Percentiles rank a stretch among this genome's conserved stretches.
Conservation (phyloP, 2,888 invertebrate genomes). For the Lycophotia porphyrea region DNA sequence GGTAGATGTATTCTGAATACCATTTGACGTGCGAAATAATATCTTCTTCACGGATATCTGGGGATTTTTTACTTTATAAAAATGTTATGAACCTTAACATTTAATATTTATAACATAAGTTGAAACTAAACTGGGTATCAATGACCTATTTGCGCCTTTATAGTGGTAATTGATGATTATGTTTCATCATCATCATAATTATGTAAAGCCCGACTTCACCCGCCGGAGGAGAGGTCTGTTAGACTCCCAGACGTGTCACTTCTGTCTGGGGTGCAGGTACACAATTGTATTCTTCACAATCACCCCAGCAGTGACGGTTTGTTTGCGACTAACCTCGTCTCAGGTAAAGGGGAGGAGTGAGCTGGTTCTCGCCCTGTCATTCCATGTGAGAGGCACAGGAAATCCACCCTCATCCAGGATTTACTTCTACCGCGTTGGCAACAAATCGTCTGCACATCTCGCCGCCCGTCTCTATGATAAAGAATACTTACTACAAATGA, state of each 20-base stretch:
- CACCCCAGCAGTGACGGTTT: too few species aligned
- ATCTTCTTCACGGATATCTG: constrained; percentile 74
- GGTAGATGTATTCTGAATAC: constrained; percentile 79
- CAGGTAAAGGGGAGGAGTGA: too few species aligned
- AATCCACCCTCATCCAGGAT: neutral
- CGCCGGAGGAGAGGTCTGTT: too few species aligned
- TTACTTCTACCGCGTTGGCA: neutral
- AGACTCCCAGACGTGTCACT: too few species aligned
- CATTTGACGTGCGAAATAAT: constrained; percentile 79
- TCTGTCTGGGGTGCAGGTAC: too few species aligned
- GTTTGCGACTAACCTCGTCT: too few species aligned
- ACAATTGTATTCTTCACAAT: too few species aligned
- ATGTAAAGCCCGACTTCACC: neutral
- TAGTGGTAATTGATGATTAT: neutral
- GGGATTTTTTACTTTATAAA: neutral
- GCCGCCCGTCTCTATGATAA: neutral
- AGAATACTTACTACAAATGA: neutral
- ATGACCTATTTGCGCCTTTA: neutral
- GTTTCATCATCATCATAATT: neutral
- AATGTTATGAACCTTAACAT: neutral
- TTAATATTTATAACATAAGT: neutral
- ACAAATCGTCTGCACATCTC: neutral
- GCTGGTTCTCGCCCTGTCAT: too few species aligned
- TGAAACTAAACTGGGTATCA: constrained; percentile 1
- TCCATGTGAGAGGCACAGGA: too few species aligned